Evolutionary conservation across 2,797 vertebrate genomes (phyloP).

Genomic region (Anableps anableps): DNA sequence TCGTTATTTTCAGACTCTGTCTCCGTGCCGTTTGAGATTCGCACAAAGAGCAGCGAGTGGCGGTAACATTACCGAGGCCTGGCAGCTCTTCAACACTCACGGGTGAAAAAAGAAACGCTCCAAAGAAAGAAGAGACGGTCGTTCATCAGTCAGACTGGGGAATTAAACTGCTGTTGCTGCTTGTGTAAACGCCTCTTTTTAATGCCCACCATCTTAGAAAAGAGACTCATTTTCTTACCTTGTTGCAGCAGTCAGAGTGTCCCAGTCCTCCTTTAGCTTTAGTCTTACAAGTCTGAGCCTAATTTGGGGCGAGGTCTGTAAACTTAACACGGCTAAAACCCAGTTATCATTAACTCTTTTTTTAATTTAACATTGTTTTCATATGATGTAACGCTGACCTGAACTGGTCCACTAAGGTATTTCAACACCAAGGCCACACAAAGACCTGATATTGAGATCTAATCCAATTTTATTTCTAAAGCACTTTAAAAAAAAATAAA

Average conservation of each 20-base stretch:
- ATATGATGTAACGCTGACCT: background rate
- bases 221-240: background rate
- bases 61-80: background rate
- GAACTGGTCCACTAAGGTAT: background rate
- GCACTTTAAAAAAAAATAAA: no score
- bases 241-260: background rate
- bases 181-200: background rate
- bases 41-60: background rate
- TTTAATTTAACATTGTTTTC: background rate
- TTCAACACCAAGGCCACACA: background rate
- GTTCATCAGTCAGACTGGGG: background rate
- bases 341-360: background rate
- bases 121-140: background rate
- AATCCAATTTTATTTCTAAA: no score
- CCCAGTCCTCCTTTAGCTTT: no score
- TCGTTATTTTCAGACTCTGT: conserved; percentile 34
- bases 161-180: background rate
- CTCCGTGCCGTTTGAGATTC: conserved; percentile 20
- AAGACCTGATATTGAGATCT: background rate
- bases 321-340: background rate
- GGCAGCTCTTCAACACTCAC: background rate
- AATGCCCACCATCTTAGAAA: background rate
- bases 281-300: background rate
- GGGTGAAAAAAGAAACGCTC: background rate
- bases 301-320: background rate